These are phyloP conservation scores for Marisa cornuarietis DNA, from an alignment of 1,140 invertebrate genomes.

Conservation along the genomic window DNA sequence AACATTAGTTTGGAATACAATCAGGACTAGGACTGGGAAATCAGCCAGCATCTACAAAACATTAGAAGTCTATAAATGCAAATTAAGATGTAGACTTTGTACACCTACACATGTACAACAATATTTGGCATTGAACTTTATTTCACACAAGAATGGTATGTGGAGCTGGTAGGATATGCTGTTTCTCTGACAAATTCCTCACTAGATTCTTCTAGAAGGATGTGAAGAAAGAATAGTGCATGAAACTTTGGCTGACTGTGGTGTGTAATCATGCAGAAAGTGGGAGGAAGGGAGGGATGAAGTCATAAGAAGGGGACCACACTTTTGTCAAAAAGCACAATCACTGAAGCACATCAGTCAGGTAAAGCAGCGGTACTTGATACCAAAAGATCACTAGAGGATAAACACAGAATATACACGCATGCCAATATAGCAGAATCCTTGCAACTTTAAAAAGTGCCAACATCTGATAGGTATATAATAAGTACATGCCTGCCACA, in stretches of 20 bases:
- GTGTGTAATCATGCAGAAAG: neutral
- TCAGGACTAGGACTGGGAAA: too few relatives aligned
- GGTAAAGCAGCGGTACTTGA: neutral
- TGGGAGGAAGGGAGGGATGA: neutral
- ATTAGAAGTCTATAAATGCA: too few relatives aligned
- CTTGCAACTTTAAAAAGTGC: slow-evolving; percentile 11
- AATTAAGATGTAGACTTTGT: too few relatives aligned
- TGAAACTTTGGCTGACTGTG: neutral
- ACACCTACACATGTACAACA: too few relatives aligned
- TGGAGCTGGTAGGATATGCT: neutral
- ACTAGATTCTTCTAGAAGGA: neutral
- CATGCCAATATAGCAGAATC: slow-evolving; percentile 1
- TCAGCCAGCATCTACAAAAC: too few relatives aligned
- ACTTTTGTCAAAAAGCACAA: neutral
- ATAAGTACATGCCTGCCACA: slow-evolving; percentile 25
- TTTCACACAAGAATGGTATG: neutral
- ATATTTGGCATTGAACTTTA: too few relatives aligned
- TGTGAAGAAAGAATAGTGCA: too few relatives aligned
- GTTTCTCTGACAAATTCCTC: neutral
- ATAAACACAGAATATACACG: slow-evolving; percentile 1
- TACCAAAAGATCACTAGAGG: slow-evolving; percentile 1
- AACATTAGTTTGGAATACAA: too few relatives aligned
- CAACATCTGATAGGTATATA: slow-evolving; percentile 8
- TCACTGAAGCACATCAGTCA: neutral
- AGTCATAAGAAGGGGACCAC: neutral